These are phyloP conservation scores for Pseudomyrmex pallidus DNA, from an alignment of 1,140 invertebrate genomes.

Conservation along the genomic window DNA sequence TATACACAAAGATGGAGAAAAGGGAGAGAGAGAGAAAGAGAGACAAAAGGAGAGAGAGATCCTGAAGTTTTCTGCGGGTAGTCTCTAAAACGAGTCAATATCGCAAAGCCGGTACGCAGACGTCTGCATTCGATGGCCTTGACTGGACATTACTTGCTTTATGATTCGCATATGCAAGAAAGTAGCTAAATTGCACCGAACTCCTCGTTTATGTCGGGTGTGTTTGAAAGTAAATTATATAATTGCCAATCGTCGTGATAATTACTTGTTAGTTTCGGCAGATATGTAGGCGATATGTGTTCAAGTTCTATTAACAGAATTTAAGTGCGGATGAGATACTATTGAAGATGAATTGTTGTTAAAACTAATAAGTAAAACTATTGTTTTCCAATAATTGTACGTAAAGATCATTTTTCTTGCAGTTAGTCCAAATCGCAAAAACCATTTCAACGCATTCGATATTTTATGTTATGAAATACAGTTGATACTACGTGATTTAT, in stretches of 20 bases:
- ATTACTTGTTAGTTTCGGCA: background rate
- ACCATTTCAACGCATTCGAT: too few relatives aligned
- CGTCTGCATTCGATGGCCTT: background rate
- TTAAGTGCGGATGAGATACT: background rate
- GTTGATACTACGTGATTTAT: too few relatives aligned
- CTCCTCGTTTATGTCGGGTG: background rate
- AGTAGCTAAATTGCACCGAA: constrained; percentile 5
- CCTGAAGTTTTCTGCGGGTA: background rate
- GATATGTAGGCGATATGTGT: background rate
- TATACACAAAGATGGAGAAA: background rate
- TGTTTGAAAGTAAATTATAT: background rate
- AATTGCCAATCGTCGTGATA: background rate
- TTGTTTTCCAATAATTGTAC: too few relatives aligned
- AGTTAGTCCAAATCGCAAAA: too few relatives aligned
- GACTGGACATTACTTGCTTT: constrained; percentile 33
- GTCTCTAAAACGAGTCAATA: constrained; percentile 1
- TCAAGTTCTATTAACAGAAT: constrained; percentile 1
- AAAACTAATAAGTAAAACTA: too few relatives aligned
- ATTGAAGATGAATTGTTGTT: too few relatives aligned
- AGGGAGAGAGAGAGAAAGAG: background rate
- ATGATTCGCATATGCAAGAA: constrained; percentile 11
- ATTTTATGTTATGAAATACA: too few relatives aligned
- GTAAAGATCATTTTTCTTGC: too few relatives aligned
- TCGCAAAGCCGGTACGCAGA: background rate
- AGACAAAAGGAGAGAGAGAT: background rate